Conservation (phyloP, 2,797 vertebrate genomes). For the Acanthurus leucopareius region DNA sequence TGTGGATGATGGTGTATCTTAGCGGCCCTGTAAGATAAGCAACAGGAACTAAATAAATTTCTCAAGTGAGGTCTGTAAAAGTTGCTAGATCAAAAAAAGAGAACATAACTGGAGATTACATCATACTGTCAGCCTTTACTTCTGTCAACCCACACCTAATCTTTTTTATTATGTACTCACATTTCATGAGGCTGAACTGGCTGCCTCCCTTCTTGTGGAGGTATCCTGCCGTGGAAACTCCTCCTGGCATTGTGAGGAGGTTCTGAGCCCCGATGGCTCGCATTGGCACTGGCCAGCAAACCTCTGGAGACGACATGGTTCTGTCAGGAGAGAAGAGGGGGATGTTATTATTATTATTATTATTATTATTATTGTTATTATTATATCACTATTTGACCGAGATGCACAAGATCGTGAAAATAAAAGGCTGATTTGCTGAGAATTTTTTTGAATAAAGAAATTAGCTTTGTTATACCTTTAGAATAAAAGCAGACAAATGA, state of each 20-base stretch:
- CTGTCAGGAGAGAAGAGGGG: slow-evolving; percentile 68
- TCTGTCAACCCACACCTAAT: background rate
- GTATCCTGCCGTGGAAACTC: slow-evolving; percentile 92
- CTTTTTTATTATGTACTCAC: slow-evolving; percentile 84
- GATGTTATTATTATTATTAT: background rate
- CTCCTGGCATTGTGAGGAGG: slow-evolving; percentile 97
- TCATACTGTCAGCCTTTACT: too few species aligned
- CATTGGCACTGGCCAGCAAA: slow-evolving; percentile 95
- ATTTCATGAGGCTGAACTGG: slow-evolving; percentile 95
- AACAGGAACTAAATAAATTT: background rate
- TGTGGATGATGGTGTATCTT: slow-evolving; percentile 94
- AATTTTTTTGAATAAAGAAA: background rate
- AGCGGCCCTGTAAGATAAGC: slow-evolving; percentile 89
- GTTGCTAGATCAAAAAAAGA: background rate
- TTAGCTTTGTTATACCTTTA: too few species aligned
- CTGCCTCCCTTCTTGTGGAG: slow-evolving; percentile 98
- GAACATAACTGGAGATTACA: background rate
- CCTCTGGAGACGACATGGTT: slow-evolving; percentile 90
- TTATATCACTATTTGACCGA: background rate
- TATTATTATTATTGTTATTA: too few species aligned
- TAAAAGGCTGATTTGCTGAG: background rate
- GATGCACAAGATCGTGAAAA: background rate
- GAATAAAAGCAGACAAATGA: background rate
- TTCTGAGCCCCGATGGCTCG: slow-evolving; percentile 98
- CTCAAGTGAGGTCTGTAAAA: background rate